Percentiles rank a stretch among this genome's conserved stretches.
Evolutionary conservation across 2,797 vertebrate species (phyloP).

Genomic region (Microcaecilia unicolor): DNA sequence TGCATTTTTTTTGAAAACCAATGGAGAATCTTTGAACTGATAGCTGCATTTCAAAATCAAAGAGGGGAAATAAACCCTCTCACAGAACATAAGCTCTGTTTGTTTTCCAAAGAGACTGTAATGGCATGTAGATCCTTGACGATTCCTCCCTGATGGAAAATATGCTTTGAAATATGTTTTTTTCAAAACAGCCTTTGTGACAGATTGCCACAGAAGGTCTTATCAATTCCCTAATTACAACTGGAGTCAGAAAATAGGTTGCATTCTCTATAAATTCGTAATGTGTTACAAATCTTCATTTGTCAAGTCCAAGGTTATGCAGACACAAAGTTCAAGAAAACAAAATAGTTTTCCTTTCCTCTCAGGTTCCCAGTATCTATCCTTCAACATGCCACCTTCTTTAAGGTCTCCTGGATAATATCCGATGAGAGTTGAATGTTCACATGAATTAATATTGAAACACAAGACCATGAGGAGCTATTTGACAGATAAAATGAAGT

Average conservation of each 20-base stretch:
- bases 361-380: conserved; percentile 13
- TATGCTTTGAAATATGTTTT: conserved; percentile 1
- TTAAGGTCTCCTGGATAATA: conserved; percentile 22
- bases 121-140: neutral
- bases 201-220: conserved; percentile 34
- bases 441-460: neutral
- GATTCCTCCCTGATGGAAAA: neutral
- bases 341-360: conserved; percentile 21
- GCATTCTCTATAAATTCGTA: conserved; percentile 45
- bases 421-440: conserved; percentile 8
- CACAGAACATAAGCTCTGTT: neutral
- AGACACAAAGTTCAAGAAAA: conserved; percentile 31
- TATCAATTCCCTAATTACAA: conserved; percentile 45
- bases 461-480: conserved; percentile 1
- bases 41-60: neutral
- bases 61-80: neutral
- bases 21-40: neutral
- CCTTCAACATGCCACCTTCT: conserved; percentile 17
- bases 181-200: conserved; percentile 8
- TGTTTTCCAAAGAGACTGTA: neutral
- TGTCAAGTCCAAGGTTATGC: conserved; percentile 45
- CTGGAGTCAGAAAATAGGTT: conserved; percentile 39
- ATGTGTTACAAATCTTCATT: conserved; percentile 40
- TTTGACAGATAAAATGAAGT: conserved; percentile 9
- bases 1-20: neutral